Conservation (phyloP, 1,140 invertebrate species). For the Apis cerana region DNA sequence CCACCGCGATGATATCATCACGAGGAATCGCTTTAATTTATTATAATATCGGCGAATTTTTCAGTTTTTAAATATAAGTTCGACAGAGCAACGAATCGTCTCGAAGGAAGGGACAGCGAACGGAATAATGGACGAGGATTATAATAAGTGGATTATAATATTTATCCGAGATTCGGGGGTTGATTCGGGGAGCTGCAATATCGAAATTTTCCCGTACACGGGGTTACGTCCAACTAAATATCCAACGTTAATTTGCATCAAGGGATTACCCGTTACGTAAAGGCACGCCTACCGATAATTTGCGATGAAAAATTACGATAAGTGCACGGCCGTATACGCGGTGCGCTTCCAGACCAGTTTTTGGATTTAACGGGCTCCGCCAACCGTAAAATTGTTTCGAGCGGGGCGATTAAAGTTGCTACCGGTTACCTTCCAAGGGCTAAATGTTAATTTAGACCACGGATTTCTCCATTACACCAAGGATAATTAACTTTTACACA, state of each 20-base stretch:
- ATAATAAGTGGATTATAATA: slow-evolving; percentile 39
- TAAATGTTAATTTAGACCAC: slow-evolving; percentile 49
- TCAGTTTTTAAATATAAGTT: too few species aligned
- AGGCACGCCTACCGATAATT: not conserved
- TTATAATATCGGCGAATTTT: too few species aligned
- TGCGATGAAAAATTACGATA: slow-evolving; percentile 17
- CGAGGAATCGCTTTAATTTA: too few species aligned
- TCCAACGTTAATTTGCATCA: slow-evolving; percentile 3
- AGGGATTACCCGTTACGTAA: not conserved
- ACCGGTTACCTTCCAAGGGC: slow-evolving; percentile 4
- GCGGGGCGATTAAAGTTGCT: slow-evolving; percentile 18
- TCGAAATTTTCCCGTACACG: slow-evolving; percentile 14
- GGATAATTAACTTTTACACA: slow-evolving; percentile 57
- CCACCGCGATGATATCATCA: too few species aligned
- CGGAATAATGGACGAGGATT: slow-evolving; percentile 20
- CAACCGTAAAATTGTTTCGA: slow-evolving; percentile 28
- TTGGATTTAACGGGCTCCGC: not conserved
- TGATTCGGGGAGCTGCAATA: not conserved
- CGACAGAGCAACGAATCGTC: too few species aligned
- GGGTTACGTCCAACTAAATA: slow-evolving; percentile 16
- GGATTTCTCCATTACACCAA: slow-evolving; percentile 48
- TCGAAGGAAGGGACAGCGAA: slow-evolving; percentile 2
- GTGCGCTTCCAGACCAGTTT: not conserved
- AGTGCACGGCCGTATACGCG: not conserved
- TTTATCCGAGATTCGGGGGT: not conserved